Evolutionary conservation across 1,140 invertebrate species (phyloP).

Genomic region (Diorhabda carinulata): DNA sequence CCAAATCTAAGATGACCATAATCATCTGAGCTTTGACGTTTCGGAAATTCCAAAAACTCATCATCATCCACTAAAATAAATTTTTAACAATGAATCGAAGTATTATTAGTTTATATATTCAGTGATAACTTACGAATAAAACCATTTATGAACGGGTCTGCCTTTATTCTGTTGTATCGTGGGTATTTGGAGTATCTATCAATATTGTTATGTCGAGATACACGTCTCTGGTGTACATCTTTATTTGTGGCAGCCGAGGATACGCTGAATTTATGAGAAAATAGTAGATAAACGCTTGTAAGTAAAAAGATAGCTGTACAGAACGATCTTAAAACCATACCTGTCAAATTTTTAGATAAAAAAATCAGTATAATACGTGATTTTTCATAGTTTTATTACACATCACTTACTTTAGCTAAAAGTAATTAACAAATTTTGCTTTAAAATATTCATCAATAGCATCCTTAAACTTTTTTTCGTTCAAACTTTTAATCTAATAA

Average conservation of each 20-base stretch:
- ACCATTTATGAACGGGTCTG: conserved; percentile 21
- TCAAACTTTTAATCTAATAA: too few relatives aligned
- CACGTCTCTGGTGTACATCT: conserved; percentile 3
- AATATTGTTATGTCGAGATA: conserved; percentile 15
- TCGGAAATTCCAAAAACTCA: conserved; percentile 54
- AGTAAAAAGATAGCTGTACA: conserved; percentile 15
- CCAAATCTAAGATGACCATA: conserved; percentile 62
- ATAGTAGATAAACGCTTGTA: conserved; percentile 8
- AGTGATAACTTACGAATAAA: conserved; percentile 23
- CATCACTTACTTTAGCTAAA: too few relatives aligned
- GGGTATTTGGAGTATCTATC: conserved; percentile 3
- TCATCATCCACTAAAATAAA: conserved; percentile 50
- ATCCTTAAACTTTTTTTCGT: too few relatives aligned
- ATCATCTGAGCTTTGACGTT: conserved; percentile 56
- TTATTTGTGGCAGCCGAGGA: neutral
- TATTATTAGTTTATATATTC: conserved; percentile 6
- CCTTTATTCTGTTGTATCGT: conserved; percentile 21
- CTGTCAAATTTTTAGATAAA: neutral
- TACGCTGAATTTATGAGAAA: neutral
- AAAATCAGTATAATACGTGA: too few relatives aligned
- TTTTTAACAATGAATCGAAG: neutral
- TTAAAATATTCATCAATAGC: too few relatives aligned
- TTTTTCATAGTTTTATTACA: too few relatives aligned
- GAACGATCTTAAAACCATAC: conserved; percentile 19
- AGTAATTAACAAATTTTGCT: too few relatives aligned